Conservation (phyloP, 2,888 invertebrate genomes). For the Epinotia bilunana region DNA sequence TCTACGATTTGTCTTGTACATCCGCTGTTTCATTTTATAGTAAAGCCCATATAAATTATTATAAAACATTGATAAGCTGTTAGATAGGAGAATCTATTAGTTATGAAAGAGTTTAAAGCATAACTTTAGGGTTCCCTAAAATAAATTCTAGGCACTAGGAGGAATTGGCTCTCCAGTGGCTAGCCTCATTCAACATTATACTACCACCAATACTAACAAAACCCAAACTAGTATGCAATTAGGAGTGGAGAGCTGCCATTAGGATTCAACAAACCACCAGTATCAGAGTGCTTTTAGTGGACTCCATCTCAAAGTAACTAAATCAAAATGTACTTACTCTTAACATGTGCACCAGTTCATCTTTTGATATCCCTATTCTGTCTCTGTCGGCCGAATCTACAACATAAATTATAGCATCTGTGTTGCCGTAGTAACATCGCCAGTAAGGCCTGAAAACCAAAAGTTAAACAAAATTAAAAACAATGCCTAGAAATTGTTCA, state of each 20-base stretch:
- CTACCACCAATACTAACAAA: not conserved
- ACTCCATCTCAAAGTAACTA: conserved; percentile 16
- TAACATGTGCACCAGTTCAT: conserved; percentile 98
- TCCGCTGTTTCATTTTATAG: too few relatives aligned
- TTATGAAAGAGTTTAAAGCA: too few relatives aligned
- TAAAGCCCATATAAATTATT: too few relatives aligned
- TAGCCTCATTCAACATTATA: conserved; percentile 42
- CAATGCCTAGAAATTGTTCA: too few relatives aligned
- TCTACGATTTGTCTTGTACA: too few relatives aligned
- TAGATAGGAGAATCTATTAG: too few relatives aligned
- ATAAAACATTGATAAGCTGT: too few relatives aligned
- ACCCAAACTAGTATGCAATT: too few relatives aligned
- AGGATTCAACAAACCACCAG: not conserved
- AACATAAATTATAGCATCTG: conserved; percentile 99
- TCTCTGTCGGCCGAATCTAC: conserved; percentile 99
- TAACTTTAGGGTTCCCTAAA: too few relatives aligned
- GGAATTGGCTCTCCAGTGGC: too few relatives aligned
- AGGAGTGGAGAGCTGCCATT: too few relatives aligned
- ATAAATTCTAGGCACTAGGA: too few relatives aligned
- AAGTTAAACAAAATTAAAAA: not conserved
- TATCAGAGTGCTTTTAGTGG: not conserved
- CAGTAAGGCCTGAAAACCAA: conserved; percentile 93
- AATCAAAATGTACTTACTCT: conserved; percentile 86
- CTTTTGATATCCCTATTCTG: conserved; percentile 99
- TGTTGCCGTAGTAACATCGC: conserved; percentile 99